Evolutionary conservation across 37 sponge, comb jelly and placozoan genomes (phyloP), one percentile per base, ranked within the genome.

Genomic region (Bolinopsis microptera): DNA sequence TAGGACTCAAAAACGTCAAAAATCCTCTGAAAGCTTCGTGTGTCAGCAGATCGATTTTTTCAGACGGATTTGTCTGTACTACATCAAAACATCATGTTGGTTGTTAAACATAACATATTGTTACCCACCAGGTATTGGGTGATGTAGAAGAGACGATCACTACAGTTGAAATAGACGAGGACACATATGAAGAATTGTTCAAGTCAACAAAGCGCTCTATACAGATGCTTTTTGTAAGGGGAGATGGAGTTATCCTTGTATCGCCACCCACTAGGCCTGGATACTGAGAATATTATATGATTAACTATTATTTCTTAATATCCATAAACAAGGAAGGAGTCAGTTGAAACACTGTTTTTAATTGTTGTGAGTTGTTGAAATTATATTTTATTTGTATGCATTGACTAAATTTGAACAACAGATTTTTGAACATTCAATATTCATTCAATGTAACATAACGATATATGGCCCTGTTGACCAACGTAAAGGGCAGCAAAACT

Each of bases 81-180:
- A n/a, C n/a, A n/a, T n/a, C n/a, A n/a, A n/a, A n/a, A n/a, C n/a
- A n/a, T n/a, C n/a, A n/a, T n/a, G n/a, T n/a, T n/a, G n/a, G n/a
- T n/a, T n/a, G n/a, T n/a, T n/a, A n/a, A n/a, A n/a, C n/a, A n/a
- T n/a, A n/a, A n/a, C n/a, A n/a, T n/a, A n/a, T n/a, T n/a, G n/a
- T n/a, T n/a, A n/a, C n/a, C n/a, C n/a, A 13, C 61, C 61, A 86
- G 90, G 90, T 98, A 38, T 94, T 98, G 0, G 95, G 97, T 31
- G 99, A 98, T 32, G 99, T 98, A 39, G 99, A 98, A 68, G 99
- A 98, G 94, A 96, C 93, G 26, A 95, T 96, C 31, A 98, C 99
- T 33, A 97, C 96, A 24, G 94, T 97, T 1, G 99, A 98, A 92
- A 93, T 98, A 31, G 99, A 98, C 76, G 97, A 97, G 74, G 99